Evolutionary conservation across 2,113 vertebrate species (phyloP).

Genomic region (Pantherophis guttatus): DNA sequence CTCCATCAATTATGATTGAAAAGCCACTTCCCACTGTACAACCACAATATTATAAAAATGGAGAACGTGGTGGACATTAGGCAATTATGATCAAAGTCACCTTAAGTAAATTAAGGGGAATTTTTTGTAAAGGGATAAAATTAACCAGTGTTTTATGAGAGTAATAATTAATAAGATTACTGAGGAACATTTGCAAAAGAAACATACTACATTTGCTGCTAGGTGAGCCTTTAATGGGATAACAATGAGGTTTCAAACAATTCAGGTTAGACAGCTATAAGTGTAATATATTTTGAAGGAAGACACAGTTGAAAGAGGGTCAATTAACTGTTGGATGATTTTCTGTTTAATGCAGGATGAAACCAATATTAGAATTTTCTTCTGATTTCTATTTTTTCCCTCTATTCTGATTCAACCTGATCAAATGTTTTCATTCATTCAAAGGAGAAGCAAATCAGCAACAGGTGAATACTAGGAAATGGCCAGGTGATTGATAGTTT

Average conservation of each 20-base stretch:
- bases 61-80: slow-evolving; percentile 50
- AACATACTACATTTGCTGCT: slow-evolving; percentile 59
- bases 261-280: slow-evolving; percentile 54
- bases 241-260: slow-evolving; percentile 62
- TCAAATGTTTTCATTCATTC: background rate
- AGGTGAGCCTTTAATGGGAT: slow-evolving; percentile 57
- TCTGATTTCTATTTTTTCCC: background rate
- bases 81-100: slow-evolving; percentile 52
- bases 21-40: slow-evolving; percentile 47
- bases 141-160: slow-evolving; percentile 67
- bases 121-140: slow-evolving; percentile 67
- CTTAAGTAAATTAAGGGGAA: slow-evolving; percentile 64
- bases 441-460: background rate
- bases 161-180: slow-evolving; percentile 68
- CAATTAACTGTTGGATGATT: slow-evolving; percentile 41
- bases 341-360: slow-evolving; percentile 37
- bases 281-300: slow-evolving; percentile 57
- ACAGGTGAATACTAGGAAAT: background rate
- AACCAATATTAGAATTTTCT: background rate
- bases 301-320: slow-evolving; percentile 32
- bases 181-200: slow-evolving; percentile 65
- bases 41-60: slow-evolving; percentile 52
- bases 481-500: background rate
- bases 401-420: background rate
- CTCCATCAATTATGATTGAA: slow-evolving; percentile 61